Percentiles rank a stretch among this genome's conserved stretches.
These are phyloP conservation scores for Calcarius lapponicus DNA, from an alignment of 2,797 vertebrate genomes.

Conservation along the genomic window DNA sequence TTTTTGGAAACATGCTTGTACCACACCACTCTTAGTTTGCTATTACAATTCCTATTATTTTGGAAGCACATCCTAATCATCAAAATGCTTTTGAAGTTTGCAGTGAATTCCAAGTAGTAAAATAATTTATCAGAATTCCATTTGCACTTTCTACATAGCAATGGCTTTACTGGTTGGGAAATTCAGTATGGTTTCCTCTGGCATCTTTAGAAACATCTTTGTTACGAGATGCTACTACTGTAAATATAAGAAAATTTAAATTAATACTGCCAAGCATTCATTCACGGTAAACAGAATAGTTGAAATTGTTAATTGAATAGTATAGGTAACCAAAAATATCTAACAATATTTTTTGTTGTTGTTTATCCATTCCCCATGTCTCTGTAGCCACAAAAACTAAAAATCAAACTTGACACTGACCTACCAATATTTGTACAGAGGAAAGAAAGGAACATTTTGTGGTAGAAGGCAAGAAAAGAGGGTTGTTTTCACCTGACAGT, in stretches of 20 bases:
- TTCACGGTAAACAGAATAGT: not conserved
- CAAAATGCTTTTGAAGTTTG: not conserved
- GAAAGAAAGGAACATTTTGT: not conserved
- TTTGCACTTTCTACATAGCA: not conserved
- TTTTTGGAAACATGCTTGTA: not conserved
- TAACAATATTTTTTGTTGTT: not conserved
- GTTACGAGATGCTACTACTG: not conserved
- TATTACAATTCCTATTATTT: not conserved
- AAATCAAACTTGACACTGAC: not conserved
- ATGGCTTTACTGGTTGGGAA: not conserved
- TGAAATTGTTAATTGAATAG: not conserved
- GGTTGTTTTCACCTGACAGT: not conserved
- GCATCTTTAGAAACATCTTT: not conserved
- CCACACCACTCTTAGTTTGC: not conserved
- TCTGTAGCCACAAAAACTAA: not conserved
- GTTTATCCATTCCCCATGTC: not conserved
- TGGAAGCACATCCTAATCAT: not conserved
- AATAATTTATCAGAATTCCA: not conserved
- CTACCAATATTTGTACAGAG: not conserved
- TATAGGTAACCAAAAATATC: not conserved
- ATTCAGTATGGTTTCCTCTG: not conserved
- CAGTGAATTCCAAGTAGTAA: not conserved
- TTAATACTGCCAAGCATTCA: not conserved
- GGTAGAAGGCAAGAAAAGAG: not conserved
- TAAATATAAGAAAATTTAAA: not conserved